These are phyloP conservation scores for Ataeniobius toweri DNA, from an alignment of 2,797 vertebrate genomes.

Conservation along the genomic window DNA sequence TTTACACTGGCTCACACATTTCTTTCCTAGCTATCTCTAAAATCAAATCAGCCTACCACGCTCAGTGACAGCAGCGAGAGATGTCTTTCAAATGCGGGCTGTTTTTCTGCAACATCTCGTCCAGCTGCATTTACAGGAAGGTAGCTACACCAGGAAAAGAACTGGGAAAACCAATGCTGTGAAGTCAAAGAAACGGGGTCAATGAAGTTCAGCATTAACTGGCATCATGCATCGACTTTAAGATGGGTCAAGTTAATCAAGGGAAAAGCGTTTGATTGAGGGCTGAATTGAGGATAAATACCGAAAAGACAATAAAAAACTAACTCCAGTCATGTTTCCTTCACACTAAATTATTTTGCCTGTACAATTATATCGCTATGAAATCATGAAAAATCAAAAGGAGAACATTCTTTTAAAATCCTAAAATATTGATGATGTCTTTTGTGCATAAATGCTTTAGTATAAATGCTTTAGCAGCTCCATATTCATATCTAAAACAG, in stretches of 20 bases:
- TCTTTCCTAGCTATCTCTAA: constrained; percentile 54
- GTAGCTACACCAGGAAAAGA: not conserved
- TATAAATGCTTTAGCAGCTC: not conserved
- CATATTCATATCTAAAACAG: not conserved
- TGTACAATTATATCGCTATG: not conserved
- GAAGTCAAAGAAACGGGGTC: not conserved
- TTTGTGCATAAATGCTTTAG: not conserved
- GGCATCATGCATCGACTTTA: not conserved
- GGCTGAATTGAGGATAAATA: not conserved
- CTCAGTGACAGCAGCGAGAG: constrained; percentile 25
- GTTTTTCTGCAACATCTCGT: constrained; percentile 24
- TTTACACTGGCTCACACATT: constrained; percentile 46
- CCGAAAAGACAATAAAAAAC: not conserved
- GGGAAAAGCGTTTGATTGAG: not conserved
- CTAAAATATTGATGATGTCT: not conserved
- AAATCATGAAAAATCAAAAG: not conserved
- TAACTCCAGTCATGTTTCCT: not conserved
- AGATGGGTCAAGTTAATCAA: constrained; percentile 3
- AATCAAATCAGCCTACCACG: constrained; percentile 48
- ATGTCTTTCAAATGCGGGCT: constrained; percentile 17
- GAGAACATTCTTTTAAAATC: not conserved
- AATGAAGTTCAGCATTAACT: constrained; percentile 2
- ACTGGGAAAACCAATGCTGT: not conserved
- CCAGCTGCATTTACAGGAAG: constrained; percentile 10
- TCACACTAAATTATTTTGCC: not conserved